Base-by-base conservation (phyloP, 2,888 invertebrate genomes). In the Eilema griseolum region DNA sequence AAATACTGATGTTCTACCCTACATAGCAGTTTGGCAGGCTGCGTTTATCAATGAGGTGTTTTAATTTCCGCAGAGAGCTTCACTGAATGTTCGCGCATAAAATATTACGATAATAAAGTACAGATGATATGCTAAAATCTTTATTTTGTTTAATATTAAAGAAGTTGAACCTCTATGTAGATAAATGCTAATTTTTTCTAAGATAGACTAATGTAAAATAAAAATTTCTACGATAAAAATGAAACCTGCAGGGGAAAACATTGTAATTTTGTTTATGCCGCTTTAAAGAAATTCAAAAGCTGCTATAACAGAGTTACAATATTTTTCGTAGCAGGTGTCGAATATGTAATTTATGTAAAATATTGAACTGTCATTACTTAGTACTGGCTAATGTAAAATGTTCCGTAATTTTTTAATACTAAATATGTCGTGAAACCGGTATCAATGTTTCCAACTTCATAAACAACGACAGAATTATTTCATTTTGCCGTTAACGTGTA, bases 261-360 rank as follows among this genome's bases (percentile, higher is more conserved):
- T 66, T 66, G 66, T 66, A 66, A 57, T 57, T 33, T 57, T 0
- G 20, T 28, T 23, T 14, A 1, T n/a, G 31, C 11, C 14, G 24
- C 16, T 41, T 62, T 16, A 56, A 56, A 31, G 56, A 10, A n/a
- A 26, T 11, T 41, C 23, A 2, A 31, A 26, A 10, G 4, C 20
- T 14, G 16, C 10, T 12, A 11, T 11, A n/a, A 46, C 20, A 8
- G 20, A 63, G 26, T 33, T 57, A 33, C 65, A 57, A 66, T 66
- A 57, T 57, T 66, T 64, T 66, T 66, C 33, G 20, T 31, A 20
- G 57, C 66, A 12, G 59, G 59, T 66, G 14, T 41, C 26, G 89
- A 91, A 90, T 84, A 89, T 94, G 92, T 93, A 93, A 93, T 59
- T 90, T 93, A 92, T 93, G 92, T 93, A 93, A 89, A 92, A 85